phyloP scores from a whole-genome alignment of 2,888 invertebrate species.

The Eupithecia insigniata region DNA sequence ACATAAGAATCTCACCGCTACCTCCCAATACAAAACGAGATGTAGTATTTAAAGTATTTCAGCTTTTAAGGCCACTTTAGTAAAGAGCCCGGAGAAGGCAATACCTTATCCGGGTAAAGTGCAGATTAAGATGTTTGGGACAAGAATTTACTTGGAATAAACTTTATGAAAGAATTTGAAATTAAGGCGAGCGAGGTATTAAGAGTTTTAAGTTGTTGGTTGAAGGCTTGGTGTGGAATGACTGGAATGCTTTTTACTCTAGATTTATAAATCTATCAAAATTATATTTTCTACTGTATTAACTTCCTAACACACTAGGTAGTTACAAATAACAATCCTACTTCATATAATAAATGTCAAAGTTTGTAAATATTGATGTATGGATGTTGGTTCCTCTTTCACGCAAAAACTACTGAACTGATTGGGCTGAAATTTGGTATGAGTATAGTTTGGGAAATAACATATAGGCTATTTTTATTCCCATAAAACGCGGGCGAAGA shows the following conservation, averaged over 20 bases:
- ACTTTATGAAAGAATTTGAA: slow-evolving; percentile 19
- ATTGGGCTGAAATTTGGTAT: too few species aligned
- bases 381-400: too few species aligned
- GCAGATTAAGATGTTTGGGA: slow-evolving; percentile 30
- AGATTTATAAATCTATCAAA: too few species aligned
- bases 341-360: too few species aligned
- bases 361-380: too few species aligned
- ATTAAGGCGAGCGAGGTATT: not conserved
- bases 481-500: too few species aligned
- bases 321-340: too few species aligned
- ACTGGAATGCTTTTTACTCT: not conserved
- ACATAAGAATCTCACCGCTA: not conserved
- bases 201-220: not conserved
- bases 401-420: too few species aligned
- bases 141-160: slow-evolving; percentile 19
- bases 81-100: slow-evolving; percentile 35
- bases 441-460: too few species aligned
- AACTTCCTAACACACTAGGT: too few species aligned
- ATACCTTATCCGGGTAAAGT: slow-evolving; percentile 23
- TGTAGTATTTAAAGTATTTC: slow-evolving; percentile 36
- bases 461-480: too few species aligned
- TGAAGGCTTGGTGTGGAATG: not conserved
- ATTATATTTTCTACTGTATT: too few species aligned
- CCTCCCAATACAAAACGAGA: slow-evolving; percentile 1
- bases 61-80: slow-evolving; percentile 44